Evolutionary conservation across 1,140 invertebrate genomes (phyloP).

Genomic region (Gryllus bimaculatus): DNA sequence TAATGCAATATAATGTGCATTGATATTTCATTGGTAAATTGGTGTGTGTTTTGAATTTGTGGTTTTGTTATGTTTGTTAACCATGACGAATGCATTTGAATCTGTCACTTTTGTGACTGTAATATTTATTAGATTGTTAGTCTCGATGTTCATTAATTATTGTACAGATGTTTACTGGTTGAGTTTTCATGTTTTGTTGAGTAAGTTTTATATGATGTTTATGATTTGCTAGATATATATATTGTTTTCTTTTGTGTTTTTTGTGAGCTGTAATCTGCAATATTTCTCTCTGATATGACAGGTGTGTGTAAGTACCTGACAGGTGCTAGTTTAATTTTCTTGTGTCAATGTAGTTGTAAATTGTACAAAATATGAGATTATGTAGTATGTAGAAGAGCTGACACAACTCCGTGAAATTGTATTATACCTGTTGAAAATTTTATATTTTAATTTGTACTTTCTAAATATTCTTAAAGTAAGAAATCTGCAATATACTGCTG

Average conservation of each 20-base stretch:
- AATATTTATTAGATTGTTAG: background rate
- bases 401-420: too few species aligned
- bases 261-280: background rate
- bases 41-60: background rate
- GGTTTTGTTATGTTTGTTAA: background rate
- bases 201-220: background rate
- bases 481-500: too few species aligned
- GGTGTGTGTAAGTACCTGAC: too few species aligned
- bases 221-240: slow-evolving; percentile 1
- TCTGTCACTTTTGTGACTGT: background rate
- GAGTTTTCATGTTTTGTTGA: background rate
- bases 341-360: background rate
- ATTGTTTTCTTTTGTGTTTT: background rate
- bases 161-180: background rate
- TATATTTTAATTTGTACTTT: too few species aligned
- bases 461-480: too few species aligned
- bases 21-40: background rate
- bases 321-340: too few species aligned
- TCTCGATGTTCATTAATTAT: background rate
- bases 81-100: background rate
- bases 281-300: too few species aligned
- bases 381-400: background rate
- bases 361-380: slow-evolving; percentile 2
- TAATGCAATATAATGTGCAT: too few species aligned
- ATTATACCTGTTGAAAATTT: too few species aligned